These are phyloP conservation scores for Pristionchus entomophagus DNA, from an alignment of 2,888 invertebrate species.

Conservation along the genomic window DNA sequence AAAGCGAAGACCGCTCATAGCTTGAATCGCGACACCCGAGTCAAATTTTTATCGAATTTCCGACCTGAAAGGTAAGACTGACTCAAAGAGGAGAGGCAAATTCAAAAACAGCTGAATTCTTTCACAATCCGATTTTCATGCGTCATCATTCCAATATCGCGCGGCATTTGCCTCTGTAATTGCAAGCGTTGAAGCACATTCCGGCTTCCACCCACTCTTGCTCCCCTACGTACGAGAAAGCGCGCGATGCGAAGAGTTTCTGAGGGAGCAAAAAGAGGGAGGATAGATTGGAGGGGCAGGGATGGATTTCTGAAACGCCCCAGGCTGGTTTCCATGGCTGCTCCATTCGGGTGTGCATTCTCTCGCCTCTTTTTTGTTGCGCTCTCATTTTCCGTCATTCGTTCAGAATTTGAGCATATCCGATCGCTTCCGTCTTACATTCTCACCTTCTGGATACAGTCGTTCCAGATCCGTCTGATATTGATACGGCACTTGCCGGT, in stretches of 20 bases:
- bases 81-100: too few species aligned
- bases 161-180: not conserved
- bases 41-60: too few species aligned
- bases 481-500: too few species aligned
- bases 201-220: not conserved
- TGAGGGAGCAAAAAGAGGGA: not conserved
- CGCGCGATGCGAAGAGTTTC: not conserved
- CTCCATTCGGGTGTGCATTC: not conserved
- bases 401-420: too few species aligned
- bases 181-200: not conserved
- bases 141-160: too few species aligned
- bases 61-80: too few species aligned
- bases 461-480: too few species aligned
- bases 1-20: too few species aligned
- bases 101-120: too few species aligned
- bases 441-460: too few species aligned
- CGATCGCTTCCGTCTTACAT: too few species aligned
- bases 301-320: not conserved
- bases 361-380: not conserved
- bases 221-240: not conserved
- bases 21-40: too few species aligned
- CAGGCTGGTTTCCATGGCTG: not conserved
- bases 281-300: not conserved
- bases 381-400: not conserved
- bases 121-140: not conserved